Evolutionary conservation across 1,140 invertebrate species (phyloP), one percentile per base, ranked within the genome.

Genomic region (Adoxophyes honmai): DNA sequence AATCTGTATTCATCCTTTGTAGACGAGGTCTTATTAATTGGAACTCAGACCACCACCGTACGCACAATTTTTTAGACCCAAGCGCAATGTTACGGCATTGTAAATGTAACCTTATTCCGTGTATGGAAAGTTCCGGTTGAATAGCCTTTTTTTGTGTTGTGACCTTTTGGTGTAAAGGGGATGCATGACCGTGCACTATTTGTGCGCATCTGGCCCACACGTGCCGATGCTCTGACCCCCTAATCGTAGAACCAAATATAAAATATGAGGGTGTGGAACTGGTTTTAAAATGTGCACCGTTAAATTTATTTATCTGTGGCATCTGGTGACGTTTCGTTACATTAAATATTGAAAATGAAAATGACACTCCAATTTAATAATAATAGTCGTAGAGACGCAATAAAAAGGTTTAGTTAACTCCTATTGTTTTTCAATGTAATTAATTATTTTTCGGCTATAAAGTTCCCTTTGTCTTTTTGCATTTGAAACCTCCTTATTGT

Each of bases 201-300:
- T 48, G 42, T 33, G n/a, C 42, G 69, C 78, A 81, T 78, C 78
- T 79, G 78, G 67, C 54, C 9, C 59, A 65, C 78, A 77, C 78
- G 76, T 79, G 76, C 68, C 53, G n/a, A n/a, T n/a, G n/a, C n/a
- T n/a, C 39, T 38, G 53, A 56, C 52, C 58, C 54, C 59, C 38
- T 62, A 62, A 57, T 64, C 48, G 57, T 38, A 11, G n/a, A 48
- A 13, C 21, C n/a, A 18, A 44, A 18, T 16, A 44, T 18, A 13
- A 48, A 48, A 48, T 28, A 28, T 28, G 42, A 48, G 42, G 42
- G 42, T 48, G 16, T 38, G 11, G 16, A 33, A 28, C 18, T 48
- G 5, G 42, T 48, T 48, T 48, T 28, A 28, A 33, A 44, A 48
- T 10, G 16, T 28, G 18, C 18, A 18, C 18, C 42, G 21, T 21